Conservation (phyloP, 1,140 invertebrate species). For the Lamellibrachia luymesi region DNA sequence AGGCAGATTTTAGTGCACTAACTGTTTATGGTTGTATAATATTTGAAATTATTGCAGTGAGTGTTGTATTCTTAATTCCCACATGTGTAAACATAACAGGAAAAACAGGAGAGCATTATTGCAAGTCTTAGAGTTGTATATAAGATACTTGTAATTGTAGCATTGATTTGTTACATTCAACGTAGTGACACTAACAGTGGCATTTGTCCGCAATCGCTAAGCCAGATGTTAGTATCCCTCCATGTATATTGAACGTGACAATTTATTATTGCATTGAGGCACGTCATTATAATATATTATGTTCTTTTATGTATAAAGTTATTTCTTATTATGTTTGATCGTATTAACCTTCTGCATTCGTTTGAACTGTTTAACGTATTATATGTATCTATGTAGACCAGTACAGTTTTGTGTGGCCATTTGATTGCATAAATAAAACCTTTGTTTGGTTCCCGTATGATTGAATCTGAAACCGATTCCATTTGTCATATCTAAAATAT, state of each 20-base stretch:
- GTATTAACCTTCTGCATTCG: too few species aligned
- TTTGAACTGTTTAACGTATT: too few species aligned
- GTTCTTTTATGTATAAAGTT: too few species aligned
- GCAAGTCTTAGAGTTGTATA: not conserved
- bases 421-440: too few species aligned
- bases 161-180: not conserved
- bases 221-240: not conserved
- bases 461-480: too few species aligned
- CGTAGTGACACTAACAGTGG: not conserved
- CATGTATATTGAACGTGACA: not conserved
- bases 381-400: too few species aligned
- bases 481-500: too few species aligned
- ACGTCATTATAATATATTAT: too few species aligned
- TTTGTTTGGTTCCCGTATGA: too few species aligned
- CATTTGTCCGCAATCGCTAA: not conserved
- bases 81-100: not conserved
- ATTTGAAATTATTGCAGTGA: not conserved
- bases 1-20: not conserved
- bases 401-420: too few species aligned
- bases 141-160: not conserved
- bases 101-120: not conserved
- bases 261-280: not conserved
- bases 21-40: not conserved
- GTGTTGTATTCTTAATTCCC: not conserved
- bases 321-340: too few species aligned